Percentiles rank a stretch among this genome's conserved stretches.
phyloP scores from a whole-genome alignment of 2,113 vertebrate species.

The Neodon shergylaensis region DNA sequence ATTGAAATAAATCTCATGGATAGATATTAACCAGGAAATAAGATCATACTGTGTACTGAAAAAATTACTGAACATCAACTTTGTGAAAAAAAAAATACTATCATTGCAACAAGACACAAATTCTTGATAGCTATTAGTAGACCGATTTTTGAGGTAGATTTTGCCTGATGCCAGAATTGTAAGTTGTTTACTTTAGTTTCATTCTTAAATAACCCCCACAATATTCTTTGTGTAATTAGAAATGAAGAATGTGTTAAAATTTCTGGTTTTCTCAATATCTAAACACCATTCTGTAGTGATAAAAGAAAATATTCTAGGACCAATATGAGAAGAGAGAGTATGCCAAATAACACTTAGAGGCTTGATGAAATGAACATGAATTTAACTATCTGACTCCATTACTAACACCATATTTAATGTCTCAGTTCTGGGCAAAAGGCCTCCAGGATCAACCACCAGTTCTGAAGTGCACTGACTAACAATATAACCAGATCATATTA shows the following conservation, averaged over 20 bases:
- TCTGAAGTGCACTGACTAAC: background rate
- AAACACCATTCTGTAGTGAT: background rate
- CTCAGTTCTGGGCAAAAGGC: background rate
- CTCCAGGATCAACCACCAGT: background rate
- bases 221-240: slow-evolving; percentile 45
- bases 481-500: background rate
- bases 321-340: background rate
- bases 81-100: slow-evolving; percentile 2
- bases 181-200: slow-evolving; percentile 49
- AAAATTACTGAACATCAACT: background rate
- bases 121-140: slow-evolving; percentile 26
- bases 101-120: background rate
- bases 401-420: slow-evolving; percentile 12
- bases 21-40: slow-evolving; percentile 31
- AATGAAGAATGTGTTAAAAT: slow-evolving; percentile 36
- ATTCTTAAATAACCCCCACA: slow-evolving; percentile 29
- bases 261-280: slow-evolving; percentile 33
- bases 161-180: background rate
- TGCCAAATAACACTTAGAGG: slow-evolving; percentile 10
- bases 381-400: background rate
- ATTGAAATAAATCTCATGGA: slow-evolving; percentile 44
- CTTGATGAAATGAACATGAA: slow-evolving; percentile 7
- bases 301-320: slow-evolving; percentile 23
- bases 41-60: background rate
- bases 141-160: background rate